A percentile compares a stretch with the other conserved stretches of the same genome.
These are phyloP conservation scores for Drosophila sturtevanti DNA, from an alignment of 1,140 invertebrate genomes.

Conservation along the genomic window DNA sequence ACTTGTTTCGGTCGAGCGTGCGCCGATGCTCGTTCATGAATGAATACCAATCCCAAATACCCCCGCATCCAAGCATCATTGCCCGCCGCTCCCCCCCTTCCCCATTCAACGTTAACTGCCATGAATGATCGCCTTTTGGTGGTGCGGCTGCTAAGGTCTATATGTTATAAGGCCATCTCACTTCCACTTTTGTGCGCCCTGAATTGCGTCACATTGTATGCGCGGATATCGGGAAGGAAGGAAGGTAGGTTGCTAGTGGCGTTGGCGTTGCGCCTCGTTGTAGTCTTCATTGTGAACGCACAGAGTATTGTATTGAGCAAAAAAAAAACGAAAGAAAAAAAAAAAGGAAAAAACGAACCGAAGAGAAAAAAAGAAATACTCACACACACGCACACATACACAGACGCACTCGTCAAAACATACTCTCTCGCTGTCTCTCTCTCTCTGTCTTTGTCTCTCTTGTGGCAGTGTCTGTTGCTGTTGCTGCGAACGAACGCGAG, in stretches of 20 bases:
- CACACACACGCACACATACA: background rate
- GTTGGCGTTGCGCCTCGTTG: background rate
- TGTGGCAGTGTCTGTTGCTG: no score
- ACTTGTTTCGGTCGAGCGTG: conserved; percentile 49
- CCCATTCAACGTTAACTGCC: no score
- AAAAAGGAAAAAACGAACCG: background rate
- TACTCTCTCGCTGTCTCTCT: conserved; percentile 15
- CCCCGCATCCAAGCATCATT: no score
- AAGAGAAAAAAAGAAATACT: background rate
- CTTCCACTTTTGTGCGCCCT: background rate
- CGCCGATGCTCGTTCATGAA: conserved; percentile 50
- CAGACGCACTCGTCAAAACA: background rate
- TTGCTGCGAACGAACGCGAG: background rate
- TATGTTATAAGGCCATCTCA: background rate
- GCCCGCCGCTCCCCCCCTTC: background rate
- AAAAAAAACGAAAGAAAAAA: background rate
- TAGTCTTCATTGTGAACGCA: conserved; percentile 7
- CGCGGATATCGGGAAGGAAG: background rate
- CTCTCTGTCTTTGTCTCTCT: background rate
- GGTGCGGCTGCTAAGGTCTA: background rate
- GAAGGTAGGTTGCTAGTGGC: background rate
- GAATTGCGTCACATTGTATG: conserved; percentile 4
- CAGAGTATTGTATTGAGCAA: background rate
- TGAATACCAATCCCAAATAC: conserved; percentile 26
- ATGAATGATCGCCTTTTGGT: background rate